Evolutionary conservation across 2,797 vertebrate species (phyloP), one percentile per base, ranked within the genome.

Genomic region (Erpetoichthys calabaricus): DNA sequence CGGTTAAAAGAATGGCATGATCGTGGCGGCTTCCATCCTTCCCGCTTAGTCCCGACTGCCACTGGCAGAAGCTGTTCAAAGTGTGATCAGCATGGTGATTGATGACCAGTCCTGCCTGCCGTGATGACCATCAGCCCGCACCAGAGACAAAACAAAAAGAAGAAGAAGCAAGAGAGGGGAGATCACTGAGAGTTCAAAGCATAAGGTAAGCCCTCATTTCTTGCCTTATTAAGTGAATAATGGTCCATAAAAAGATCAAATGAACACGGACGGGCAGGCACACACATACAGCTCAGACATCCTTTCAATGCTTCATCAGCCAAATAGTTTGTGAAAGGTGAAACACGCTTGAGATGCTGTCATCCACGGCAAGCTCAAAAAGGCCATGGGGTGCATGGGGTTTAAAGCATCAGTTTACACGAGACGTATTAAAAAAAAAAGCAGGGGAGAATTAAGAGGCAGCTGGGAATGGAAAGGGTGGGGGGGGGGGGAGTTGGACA

Each of bases 41-140:
- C 10, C 88, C 83, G 57, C 80, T 75, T 59, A 94, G 69, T 25
- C 85, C 84, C 1, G 91, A 91, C 70, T 94, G 91, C 91, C 91
- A 94, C 73, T 90, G 89, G 69, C 91, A 94, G 75, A 94, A 94
- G 71, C 91, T 94, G 73, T 86, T 92, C 58, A 94, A 71, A 43
- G 89, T 91, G 71, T 84, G 91, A 78, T 94, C 91, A 4, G 91
- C 91, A 7, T 94, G 91, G 68, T 94, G 90, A 72, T 73, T 91
- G 69, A 94, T 89, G 63, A 81, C 75, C 63, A 94, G 80, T 8
- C 91, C 91, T 1, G 90, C 84, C 91, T 94, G 64, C 44, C 49
- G 60, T 51, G 46, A 45, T 25, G 25, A 56, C 6, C 53, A 41
- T 43, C 50, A 5, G 25, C 25, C 25, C 25, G 25, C 25, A 45